Base-by-base conservation (phyloP, 2,113 vertebrate genomes). In the Strix aluco region DNA sequence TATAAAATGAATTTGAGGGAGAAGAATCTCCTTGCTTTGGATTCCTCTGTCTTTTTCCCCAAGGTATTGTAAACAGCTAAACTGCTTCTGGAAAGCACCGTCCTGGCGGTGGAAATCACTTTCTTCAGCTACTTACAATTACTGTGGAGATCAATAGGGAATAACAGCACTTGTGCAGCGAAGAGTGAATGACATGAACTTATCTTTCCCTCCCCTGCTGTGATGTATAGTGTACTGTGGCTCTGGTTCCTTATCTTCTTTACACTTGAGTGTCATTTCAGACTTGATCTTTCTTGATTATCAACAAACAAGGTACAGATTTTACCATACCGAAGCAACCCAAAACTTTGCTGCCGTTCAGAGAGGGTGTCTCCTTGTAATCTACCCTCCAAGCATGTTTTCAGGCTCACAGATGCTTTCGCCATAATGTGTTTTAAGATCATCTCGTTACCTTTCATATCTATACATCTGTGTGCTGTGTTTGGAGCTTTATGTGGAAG, bases 281-380 rank as follows among this genome's bases (percentile, higher is more conserved):
- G 54, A n/a, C 73, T 91, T 40, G 26, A 40, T 59, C 81, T 67
- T 78, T 84, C 81, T 59, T 71, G 25, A 34, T 62, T 71, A 63
- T 59, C 21, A 75, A 18, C 25, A 71, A 57, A 34, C 6, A 46
- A 67, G 20, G 23, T 65, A 29, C 11, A 44, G 40, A 47, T 91
- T 89, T 92, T 57, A 47, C 47, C 30, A 23, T 47, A 47, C 29
- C 21, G 30, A 79, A 78, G n/a, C 42, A 86, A 59, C 29, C n/a
- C 38, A 78, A 63, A 58, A 9, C 3, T 7, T 55, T 81, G 29
- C n/a, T 5, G 5, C 36, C 0, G 0, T 80, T 90, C 54, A 30
- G 29, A 69, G 11, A 11, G 26, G 17, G 2, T 46, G 25, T 77
- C 32, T 90, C 19, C 36, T 92, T 3, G 1, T 58, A 49, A 42